phyloP scores from a whole-genome alignment of 2,888 invertebrate species.

The Luperina testacea region DNA sequence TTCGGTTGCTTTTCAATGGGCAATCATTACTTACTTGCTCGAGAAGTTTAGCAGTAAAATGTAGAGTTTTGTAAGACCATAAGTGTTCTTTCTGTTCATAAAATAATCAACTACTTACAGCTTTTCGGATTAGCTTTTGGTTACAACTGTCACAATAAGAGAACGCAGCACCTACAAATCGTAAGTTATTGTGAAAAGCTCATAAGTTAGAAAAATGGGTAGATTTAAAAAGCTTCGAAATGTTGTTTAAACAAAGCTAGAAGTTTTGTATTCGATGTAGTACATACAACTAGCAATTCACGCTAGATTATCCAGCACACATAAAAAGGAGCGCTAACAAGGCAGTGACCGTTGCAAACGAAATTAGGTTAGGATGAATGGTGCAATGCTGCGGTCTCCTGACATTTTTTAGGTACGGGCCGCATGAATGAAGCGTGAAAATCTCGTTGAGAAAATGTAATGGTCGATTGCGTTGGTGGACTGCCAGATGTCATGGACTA shows the following conservation, averaged over 20 bases:
- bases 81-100: background rate
- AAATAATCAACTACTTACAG: background rate
- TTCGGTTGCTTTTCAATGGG: background rate
- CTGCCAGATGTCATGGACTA: constrained; percentile 68
- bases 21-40: background rate
- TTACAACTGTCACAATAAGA: background rate
- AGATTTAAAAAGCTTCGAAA: background rate
- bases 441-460: constrained; percentile 70
- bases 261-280: background rate
- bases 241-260: background rate
- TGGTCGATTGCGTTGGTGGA: constrained; percentile 67
- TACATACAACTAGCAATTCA: constrained; percentile 22
- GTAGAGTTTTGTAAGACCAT: background rate
- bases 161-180: background rate
- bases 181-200: background rate
- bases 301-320: constrained; percentile 23
- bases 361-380: constrained; percentile 73
- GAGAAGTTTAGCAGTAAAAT: constrained; percentile 10
- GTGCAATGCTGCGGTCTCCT: constrained; percentile 62
- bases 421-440: constrained; percentile 70
- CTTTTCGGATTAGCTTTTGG: background rate
- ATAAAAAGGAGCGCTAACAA: constrained; percentile 44
- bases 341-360: constrained; percentile 65
- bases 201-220: background rate
- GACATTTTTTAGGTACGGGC: constrained; percentile 62